phyloP scores from a whole-genome alignment of 2,888 invertebrate species.

The Eupithecia abbreviata region DNA sequence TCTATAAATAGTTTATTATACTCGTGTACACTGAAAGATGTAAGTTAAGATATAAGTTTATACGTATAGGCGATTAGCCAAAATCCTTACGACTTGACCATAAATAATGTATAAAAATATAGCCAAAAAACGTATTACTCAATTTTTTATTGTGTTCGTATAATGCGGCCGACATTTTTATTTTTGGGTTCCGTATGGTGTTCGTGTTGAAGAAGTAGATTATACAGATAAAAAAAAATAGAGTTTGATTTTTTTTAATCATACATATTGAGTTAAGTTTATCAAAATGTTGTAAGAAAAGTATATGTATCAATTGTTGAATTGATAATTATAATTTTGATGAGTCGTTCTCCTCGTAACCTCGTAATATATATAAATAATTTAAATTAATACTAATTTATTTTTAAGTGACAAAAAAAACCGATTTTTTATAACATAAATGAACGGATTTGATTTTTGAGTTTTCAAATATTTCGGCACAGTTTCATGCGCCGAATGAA shows the following conservation, averaged over 20 bases:
- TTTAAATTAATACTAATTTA: not conserved
- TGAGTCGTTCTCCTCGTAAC: not conserved
- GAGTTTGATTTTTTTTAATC: not conserved
- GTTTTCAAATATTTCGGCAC: no score
- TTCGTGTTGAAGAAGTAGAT: not conserved
- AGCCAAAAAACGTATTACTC: constrained; percentile 64
- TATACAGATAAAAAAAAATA: not conserved
- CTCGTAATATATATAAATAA: no score
- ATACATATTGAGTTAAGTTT: not conserved
- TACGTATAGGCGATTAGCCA: constrained; percentile 69
- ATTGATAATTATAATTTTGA: not conserved
- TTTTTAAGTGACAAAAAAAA: no score
- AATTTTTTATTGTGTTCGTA: constrained; percentile 71
- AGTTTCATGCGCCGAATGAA: no score
- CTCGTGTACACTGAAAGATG: constrained; percentile 59
- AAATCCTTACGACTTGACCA: constrained; percentile 69
- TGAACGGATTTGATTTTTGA: no score
- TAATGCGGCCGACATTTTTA: constrained; percentile 53
- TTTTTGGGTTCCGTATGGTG: constrained; percentile 53
- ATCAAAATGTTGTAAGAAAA: no score
- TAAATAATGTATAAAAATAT: constrained; percentile 70
- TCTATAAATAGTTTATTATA: constrained; percentile 70
- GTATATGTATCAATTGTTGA: no score
- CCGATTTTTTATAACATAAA: no score
- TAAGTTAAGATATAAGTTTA: constrained; percentile 51